phyloP scores from a whole-genome alignment of 2,888 invertebrate genomes.

The Cryptus viduatorius region DNA sequence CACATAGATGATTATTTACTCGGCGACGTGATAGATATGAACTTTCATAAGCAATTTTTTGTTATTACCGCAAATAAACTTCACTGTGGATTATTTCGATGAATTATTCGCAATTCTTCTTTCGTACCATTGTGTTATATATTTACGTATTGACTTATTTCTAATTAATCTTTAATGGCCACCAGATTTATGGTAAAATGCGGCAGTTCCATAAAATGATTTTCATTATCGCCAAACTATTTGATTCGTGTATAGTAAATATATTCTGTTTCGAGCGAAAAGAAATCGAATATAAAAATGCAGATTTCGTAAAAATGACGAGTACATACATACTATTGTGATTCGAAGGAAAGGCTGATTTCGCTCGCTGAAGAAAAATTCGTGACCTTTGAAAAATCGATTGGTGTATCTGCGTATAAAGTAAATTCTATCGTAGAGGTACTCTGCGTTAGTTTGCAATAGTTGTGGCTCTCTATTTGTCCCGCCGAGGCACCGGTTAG shows the following conservation, averaged over 20 bases:
- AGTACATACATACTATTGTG: background rate
- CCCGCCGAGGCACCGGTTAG: conserved; percentile 11
- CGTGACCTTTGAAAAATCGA: background rate
- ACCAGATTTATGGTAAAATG: no score
- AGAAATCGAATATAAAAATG: conserved; percentile 3
- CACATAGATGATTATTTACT: background rate
- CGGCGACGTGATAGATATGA: no score
- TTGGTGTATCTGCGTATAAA: background rate
- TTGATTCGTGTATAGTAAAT: background rate
- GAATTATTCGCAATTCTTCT: no score
- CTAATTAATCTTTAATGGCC: no score
- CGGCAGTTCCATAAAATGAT: no score
- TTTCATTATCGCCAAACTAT: no score
- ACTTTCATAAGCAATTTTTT: no score
- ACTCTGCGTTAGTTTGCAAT: conserved; percentile 32
- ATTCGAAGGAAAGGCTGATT: background rate
- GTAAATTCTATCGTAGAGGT: background rate
- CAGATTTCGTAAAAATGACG: background rate
- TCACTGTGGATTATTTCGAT: no score
- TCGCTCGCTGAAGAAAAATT: conserved; percentile 1
- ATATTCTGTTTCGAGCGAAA: background rate
- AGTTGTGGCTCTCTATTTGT: conserved; percentile 13
- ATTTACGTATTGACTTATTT: no score
- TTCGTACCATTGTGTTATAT: no score
- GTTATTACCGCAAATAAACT: no score